These are phyloP conservation scores for Nudaria mundana DNA, from an alignment of 2,888 invertebrate genomes.

Conservation along the genomic window DNA sequence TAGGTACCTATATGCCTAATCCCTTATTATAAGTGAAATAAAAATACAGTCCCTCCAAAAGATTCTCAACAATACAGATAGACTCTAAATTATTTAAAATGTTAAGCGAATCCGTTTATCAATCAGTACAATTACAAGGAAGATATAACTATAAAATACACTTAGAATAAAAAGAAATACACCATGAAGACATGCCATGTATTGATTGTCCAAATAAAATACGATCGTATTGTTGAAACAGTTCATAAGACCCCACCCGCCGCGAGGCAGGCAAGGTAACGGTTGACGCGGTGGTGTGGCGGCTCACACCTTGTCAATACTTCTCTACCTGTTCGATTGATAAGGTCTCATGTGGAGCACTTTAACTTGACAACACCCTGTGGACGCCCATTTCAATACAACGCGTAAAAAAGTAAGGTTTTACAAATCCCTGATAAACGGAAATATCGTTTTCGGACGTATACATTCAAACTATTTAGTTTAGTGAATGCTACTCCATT, in stretches of 20 bases:
- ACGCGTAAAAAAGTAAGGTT: too few species aligned
- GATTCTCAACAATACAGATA: too few species aligned
- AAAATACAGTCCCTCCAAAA: too few species aligned
- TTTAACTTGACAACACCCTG: constrained; percentile 33
- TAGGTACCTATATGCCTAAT: too few species aligned
- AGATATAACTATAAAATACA: not conserved
- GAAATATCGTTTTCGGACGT: too few species aligned
- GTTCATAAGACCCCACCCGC: constrained; percentile 26
- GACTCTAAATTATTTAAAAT: too few species aligned
- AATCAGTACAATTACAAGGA: not conserved
- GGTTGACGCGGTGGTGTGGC: constrained; percentile 6
- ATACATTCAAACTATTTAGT: too few species aligned
- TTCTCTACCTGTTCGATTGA: constrained; percentile 36
- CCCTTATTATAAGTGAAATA: too few species aligned
- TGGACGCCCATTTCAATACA: too few species aligned
- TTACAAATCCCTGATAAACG: too few species aligned
- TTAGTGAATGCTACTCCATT: too few species aligned
- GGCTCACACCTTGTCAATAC: constrained; percentile 29
- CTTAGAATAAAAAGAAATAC: not conserved
- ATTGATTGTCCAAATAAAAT: constrained; percentile 32
- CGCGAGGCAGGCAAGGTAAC: constrained; percentile 15
- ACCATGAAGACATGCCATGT: constrained; percentile 15
- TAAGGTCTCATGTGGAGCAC: constrained; percentile 20
- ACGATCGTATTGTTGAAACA: constrained; percentile 24
- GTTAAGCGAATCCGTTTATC: too few species aligned